Base-by-base conservation (phyloP, 2,888 invertebrate genomes). In the Eupithecia inturbata region DNA sequence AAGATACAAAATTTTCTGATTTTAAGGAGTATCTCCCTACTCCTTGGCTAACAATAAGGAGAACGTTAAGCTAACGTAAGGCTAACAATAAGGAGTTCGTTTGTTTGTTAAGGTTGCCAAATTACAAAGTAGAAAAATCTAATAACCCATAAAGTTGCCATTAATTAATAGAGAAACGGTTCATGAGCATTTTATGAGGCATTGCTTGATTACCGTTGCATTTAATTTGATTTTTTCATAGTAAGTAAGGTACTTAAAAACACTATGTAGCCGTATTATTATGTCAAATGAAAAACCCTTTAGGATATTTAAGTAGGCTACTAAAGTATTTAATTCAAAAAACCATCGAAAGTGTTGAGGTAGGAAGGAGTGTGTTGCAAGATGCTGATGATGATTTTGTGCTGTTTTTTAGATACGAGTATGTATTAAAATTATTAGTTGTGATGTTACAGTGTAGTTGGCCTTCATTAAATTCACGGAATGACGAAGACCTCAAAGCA, bases 361-460 rank as follows among this genome's bases (percentile, higher is more conserved):
- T 36, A 36, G 9, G 9, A 36, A 36, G 36, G 1, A 36, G 9
- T 6, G 7, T 36, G 36, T 36, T 36, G 41, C 41, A 41, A 14
- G 4, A 39, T 39, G 14, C 1, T 41, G 12, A 39, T 14, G 4
- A 41, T 19, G 49, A 49, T n/a, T 49, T 6, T n/a, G 49, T 9
- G n/a, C 5, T 49, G n/a, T 49, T 19, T 49, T 49, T 16, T 49
- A 6, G 49, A 49, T n/a, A n/a, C n/a, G n/a, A n/a, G n/a, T n/a
- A n/a, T n/a, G n/a, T n/a, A 36, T 39, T 33, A 57, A 49, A 16
- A 31, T 53, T 36, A 41, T 67, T 31, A 22, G 64, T 19, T 26
- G 67, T 68, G 82, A 5, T 89, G 79, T 94, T 95, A 73, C 82
- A 97, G 97, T 98, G 98, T 90, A 90, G 94, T 49, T 98, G 97